Evolutionary conservation across 2,113 vertebrate species (phyloP), one percentile per base, ranked within the genome.

Genomic region (Cyanoderma ruficeps): DNA sequence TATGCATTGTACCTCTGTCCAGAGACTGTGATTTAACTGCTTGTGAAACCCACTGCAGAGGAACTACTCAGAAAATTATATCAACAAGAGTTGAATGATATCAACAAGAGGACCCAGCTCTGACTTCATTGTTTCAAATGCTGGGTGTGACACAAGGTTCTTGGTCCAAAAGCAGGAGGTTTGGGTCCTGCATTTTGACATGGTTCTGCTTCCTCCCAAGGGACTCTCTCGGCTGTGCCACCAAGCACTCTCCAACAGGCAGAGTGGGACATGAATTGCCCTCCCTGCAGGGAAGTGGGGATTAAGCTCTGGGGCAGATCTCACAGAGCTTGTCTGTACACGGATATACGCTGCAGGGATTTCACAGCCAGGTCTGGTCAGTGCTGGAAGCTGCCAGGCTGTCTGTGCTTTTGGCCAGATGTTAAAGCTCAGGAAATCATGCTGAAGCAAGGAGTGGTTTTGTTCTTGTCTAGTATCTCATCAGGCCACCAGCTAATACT

Each of bases 391-490:
- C 84, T 92, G 87, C 71, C 78, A 59, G 84, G 30, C 67, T 72
- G 56, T 35, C 64, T 79, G 71, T 72, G 83, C 80, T 63, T 87
- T 64, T 92, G 78, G 81, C 64, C 71, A 64, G 50, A 46, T 2
- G 60, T 87, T 86, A 94, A 91, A 79, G 71, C 22, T 31, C 77
- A 64, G 46, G 53, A 87, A 94, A 72, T 83, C 56, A 33, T 64
- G 86, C 90, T 90, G 92, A 81, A 93, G 59, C 65, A 76, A 86
- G 87, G 4, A 4, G 60, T 83, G 46, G 44, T 74, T 96, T 96
- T 77, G 44, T 50, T 89, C 4, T 61, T 60, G 57, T 89, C 71
- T 91, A 53, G 50, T 91, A 46, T 76, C 39, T 87, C 12, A 5
- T 11, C 0, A 0, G 78, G 70, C 46, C 60, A 76, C 52, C 55